phyloP scores from a whole-genome alignment of 2,888 invertebrate species.

The Caradrina clavipalpis region DNA sequence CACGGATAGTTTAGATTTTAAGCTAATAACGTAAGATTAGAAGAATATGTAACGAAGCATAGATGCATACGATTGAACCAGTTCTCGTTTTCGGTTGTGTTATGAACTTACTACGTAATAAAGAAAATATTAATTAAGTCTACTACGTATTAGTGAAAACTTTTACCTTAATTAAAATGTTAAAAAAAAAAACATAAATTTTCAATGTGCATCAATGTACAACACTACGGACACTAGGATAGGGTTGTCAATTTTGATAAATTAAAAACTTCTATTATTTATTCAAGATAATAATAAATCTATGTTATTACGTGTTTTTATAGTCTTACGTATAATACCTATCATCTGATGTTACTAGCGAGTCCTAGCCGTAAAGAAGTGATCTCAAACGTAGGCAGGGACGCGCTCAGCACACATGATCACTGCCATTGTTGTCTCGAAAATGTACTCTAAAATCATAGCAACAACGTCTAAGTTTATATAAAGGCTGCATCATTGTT shows the following conservation, averaged over 20 bases:
- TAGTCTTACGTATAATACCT: constrained; percentile 64
- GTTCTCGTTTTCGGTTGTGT: constrained; percentile 39
- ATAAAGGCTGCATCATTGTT: constrained; percentile 69
- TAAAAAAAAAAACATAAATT: not conserved
- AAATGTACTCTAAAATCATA: constrained; percentile 69
- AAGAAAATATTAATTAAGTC: constrained; percentile 40
- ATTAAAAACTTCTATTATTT: constrained; percentile 59
- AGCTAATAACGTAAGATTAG: constrained; percentile 65
- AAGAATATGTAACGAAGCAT: constrained; percentile 63
- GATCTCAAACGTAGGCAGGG: constrained; percentile 84
- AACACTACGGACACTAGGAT: constrained; percentile 29
- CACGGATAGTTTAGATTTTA: constrained; percentile 77
- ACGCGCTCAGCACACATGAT: constrained; percentile 69
- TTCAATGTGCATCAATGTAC: constrained; percentile 3
- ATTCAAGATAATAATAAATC: constrained; percentile 56
- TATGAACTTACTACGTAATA: constrained; percentile 40
- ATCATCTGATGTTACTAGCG: constrained; percentile 67
- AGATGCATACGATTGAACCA: constrained; percentile 62
- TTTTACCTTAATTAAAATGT: not conserved
- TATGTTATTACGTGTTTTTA: constrained; percentile 65
- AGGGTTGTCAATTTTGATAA: constrained; percentile 42
- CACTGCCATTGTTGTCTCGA: constrained; percentile 82
- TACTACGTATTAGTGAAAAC: constrained; percentile 8
- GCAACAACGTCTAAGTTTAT: constrained; percentile 68
- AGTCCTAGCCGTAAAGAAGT: constrained; percentile 80